Base-by-base conservation (phyloP, 2,888 invertebrate genomes). In the Drosophila aldrichi region DNA sequence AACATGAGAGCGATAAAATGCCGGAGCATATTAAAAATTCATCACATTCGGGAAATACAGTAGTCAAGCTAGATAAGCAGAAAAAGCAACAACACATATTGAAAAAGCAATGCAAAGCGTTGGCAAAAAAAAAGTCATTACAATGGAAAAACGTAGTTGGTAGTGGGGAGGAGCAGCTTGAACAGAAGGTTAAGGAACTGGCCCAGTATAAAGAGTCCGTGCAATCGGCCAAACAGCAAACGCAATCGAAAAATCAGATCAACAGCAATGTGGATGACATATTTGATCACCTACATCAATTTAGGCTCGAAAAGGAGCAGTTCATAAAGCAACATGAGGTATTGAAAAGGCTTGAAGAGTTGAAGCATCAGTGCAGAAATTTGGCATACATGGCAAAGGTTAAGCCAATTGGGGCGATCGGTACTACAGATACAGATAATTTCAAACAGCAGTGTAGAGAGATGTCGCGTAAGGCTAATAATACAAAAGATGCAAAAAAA, bases 331-430 rank as follows among this genome's bases (percentile, higher is more conserved):
- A 56, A 5, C 3, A 29, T 29, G 40, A 40, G 2, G 22, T 56
- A 8, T 34, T 56, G 12, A 2, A 22, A 22, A 44, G 20, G 43
- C 56, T 44, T 1, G 12, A 44, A 12, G 56, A 56, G 7, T 10
- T 57, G 12, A 58, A 49, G 20, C 14, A 20, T 12, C 49, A 64
- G 22, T 51, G 66, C 40, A 58, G 51, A 14, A 20, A 9, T 16
- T 20, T 64, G 18, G 51, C 36, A 32, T 20, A 44, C 25, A 20
- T 18, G 8, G 43, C 16, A 0, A 40, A 25, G 29, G 1, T 34
- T 0, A 55, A 5, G 8, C 25, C 40, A 14, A 29, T 8, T 8
- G 40, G 29, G 18, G 40, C 25, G 18, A 40, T 12, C 3, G 1
- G 7, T 14, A 40, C n/a, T 9, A 12, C 38, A 18, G 54, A 40